Conservation (phyloP, 2,888 invertebrate genomes). For the Tryphoninae sp. region DNA sequence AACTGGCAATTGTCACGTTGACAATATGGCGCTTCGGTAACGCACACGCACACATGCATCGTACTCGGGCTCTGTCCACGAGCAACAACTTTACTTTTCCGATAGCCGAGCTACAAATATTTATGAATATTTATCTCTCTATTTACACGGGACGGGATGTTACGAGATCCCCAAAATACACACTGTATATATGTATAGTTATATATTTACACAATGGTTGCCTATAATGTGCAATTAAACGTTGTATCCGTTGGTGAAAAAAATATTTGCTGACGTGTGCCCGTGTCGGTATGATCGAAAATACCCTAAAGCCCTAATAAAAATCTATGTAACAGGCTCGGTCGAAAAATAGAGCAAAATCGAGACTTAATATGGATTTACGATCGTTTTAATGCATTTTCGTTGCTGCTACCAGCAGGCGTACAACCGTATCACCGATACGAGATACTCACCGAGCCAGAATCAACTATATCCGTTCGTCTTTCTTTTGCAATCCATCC, state of each 20-base stretch:
- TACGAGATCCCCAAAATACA: constrained; percentile 1
- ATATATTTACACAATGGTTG: constrained; percentile 62
- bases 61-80: not conserved
- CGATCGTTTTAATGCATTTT: constrained; percentile 73
- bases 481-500: not conserved
- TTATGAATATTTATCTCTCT: constrained; percentile 77
- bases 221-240: constrained; percentile 80
- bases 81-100: constrained; percentile 45
- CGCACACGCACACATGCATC: not conserved
- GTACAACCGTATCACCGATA: constrained; percentile 59
- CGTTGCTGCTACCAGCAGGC: constrained; percentile 64
- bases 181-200: not conserved
- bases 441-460: constrained; percentile 43
- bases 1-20: constrained; percentile 62
- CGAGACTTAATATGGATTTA: constrained; percentile 76
- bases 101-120: constrained; percentile 67
- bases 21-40: constrained; percentile 58
- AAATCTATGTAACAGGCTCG: constrained; percentile 80
- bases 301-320: constrained; percentile 73
- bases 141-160: constrained; percentile 63
- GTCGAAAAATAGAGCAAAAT: constrained; percentile 74
- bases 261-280: constrained; percentile 34
- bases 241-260: constrained; percentile 61
- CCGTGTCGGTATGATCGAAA: constrained; percentile 61
- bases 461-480: constrained; percentile 26